These are phyloP conservation scores for Diglossa cyanea DNA, from an alignment of 2,797 vertebrate species.

Conservation along the genomic window DNA sequence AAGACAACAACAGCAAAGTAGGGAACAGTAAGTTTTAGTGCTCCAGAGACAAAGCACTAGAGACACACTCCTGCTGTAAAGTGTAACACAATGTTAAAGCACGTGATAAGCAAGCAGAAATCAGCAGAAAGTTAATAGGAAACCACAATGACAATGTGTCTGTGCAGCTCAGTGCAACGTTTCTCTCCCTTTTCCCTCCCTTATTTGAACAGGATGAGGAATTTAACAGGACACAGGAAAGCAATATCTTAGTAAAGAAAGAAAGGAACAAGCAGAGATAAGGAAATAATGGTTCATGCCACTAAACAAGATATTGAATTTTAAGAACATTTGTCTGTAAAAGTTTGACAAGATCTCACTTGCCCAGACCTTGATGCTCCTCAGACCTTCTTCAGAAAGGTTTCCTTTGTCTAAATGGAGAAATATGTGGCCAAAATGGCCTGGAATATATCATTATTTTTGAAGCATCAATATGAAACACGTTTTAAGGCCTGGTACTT, in stretches of 20 bases:
- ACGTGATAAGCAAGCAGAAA: not conserved
- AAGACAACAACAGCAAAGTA: constrained; percentile 4
- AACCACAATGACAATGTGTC: not conserved
- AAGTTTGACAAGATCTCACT: constrained; percentile 34
- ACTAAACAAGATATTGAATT: constrained; percentile 10
- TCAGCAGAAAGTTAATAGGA: not conserved
- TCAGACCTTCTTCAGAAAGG: not conserved
- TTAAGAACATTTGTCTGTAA: not conserved
- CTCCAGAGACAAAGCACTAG: constrained; percentile 10
- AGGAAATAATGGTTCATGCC: constrained; percentile 16
- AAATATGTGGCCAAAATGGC: not conserved
- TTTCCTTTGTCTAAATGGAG: constrained; percentile 3
- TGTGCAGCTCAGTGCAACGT: not conserved
- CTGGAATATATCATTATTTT: not conserved
- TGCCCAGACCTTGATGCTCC: not conserved
- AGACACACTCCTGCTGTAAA: constrained; percentile 22
- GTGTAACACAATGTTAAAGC: not conserved
- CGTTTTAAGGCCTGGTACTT: not conserved
- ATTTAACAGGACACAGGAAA: constrained; percentile 55
- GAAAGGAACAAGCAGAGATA: constrained; percentile 62
- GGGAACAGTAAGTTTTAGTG: not conserved
- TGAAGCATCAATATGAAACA: not conserved
- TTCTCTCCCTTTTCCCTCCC: not conserved
- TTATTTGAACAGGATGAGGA: constrained; percentile 39
- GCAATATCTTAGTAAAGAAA: constrained; percentile 39